These are phyloP conservation scores for Oceanodroma leucorhoa DNA, from an alignment of 2,797 vertebrate genomes.

Conservation along the genomic window DNA sequence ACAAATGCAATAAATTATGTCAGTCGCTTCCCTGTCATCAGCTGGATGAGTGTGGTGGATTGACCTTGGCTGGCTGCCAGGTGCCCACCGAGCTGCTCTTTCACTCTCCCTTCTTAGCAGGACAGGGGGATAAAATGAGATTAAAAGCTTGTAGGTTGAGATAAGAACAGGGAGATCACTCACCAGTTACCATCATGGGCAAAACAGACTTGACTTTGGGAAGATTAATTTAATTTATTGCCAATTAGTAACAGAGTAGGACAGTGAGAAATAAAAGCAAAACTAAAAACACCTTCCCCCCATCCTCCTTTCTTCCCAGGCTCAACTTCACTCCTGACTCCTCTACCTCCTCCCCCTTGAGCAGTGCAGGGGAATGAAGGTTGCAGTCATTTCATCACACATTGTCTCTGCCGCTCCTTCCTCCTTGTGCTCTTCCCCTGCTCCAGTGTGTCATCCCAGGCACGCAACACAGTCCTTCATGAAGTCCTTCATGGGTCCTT, in stretches of 20 bases:
- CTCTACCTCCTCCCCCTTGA: neutral
- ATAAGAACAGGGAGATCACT: neutral
- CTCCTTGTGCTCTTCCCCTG: neutral
- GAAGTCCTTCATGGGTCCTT: neutral
- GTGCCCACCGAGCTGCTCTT: neutral
- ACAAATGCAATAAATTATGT: neutral
- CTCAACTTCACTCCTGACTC: neutral
- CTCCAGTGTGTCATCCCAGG: accelerated
- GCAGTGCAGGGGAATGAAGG: accelerated
- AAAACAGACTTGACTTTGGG: neutral
- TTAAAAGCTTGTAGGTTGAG: neutral
- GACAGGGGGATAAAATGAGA: neutral
- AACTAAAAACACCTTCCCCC: neutral
- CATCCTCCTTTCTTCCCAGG: neutral
- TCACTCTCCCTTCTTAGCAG: neutral
- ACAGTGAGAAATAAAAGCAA: neutral
- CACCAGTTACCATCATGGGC: accelerated
- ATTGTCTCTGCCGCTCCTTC: neutral
- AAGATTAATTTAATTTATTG: neutral
- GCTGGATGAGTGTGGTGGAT: neutral
- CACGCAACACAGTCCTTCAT: accelerated
- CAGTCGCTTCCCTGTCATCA: neutral
- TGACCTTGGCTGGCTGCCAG: neutral
- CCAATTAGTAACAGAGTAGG: neutral
- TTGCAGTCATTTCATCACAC: accelerated